Conservation (phyloP, 2,797 vertebrate species). For the Danio jaintianensis region DNA sequence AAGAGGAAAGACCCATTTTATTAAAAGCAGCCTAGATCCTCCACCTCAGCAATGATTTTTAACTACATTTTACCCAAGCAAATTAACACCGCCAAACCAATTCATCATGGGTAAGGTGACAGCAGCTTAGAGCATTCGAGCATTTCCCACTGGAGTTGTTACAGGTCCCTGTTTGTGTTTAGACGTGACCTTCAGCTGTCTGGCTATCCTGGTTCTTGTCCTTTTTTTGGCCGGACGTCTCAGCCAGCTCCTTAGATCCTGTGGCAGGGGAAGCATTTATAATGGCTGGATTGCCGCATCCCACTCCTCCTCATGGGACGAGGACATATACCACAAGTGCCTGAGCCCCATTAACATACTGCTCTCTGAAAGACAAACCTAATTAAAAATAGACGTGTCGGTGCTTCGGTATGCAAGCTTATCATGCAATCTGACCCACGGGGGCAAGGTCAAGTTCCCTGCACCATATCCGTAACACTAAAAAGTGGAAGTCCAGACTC, state of each 20-base stretch:
- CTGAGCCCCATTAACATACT: constrained; percentile 70
- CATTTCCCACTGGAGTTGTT: constrained; percentile 26
- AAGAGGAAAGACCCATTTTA: neutral
- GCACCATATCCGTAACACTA: constrained; percentile 61
- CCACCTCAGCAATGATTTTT: neutral
- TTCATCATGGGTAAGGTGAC: constrained; percentile 28
- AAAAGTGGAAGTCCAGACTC: constrained; percentile 46
- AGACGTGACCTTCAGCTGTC: constrained; percentile 23
- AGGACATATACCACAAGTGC: constrained; percentile 44
- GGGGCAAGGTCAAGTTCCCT: constrained; percentile 66
- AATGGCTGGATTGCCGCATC: constrained; percentile 54
- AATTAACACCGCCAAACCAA: neutral
- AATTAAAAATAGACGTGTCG: constrained; percentile 78
- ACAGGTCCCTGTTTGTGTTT: constrained; percentile 25
- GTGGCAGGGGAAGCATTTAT: constrained; percentile 60
- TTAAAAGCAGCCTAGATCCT: neutral
- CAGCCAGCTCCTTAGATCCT: constrained; percentile 54
- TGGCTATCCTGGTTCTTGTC: constrained; percentile 41
- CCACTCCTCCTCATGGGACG: constrained; percentile 35
- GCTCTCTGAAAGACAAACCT: constrained; percentile 74
- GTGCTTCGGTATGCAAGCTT: constrained; percentile 61
- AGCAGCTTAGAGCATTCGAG: neutral
- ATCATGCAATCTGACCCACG: constrained; percentile 45
- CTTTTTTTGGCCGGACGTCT: constrained; percentile 47
- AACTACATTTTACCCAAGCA: constrained; percentile 3